Evolutionary conservation across 2,888 invertebrate species (phyloP).

Genomic region (Amphipoea lucens): DNA sequence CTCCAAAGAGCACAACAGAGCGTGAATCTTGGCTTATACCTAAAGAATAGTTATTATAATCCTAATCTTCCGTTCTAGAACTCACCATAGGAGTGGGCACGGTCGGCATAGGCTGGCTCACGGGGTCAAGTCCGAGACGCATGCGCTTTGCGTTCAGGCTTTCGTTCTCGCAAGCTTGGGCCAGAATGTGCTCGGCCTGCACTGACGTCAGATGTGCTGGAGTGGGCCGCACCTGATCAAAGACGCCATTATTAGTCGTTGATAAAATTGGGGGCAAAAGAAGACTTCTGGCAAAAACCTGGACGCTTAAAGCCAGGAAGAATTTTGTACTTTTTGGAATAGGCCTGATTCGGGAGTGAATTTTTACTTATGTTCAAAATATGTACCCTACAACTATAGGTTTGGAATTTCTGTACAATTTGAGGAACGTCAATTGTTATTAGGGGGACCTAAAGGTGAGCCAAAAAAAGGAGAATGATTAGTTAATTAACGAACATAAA

Average conservation of each 20-base stretch:
- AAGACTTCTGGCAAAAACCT: neutral
- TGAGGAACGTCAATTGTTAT: neutral
- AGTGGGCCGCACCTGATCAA: constrained; percentile 95
- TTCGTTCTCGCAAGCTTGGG: constrained; percentile 99
- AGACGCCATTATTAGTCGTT: constrained; percentile 8
- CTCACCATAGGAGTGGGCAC: constrained; percentile 91
- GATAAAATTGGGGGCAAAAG: neutral
- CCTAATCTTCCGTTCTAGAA: constrained; percentile 31
- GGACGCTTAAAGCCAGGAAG: neutral
- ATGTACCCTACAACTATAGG: neutral
- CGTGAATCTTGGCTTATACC: neutral
- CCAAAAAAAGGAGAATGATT: neutral
- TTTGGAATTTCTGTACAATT: neutral
- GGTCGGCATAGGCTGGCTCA: constrained; percentile 96
- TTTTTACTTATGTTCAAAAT: neutral
- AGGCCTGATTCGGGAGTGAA: too few species aligned
- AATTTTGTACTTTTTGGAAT: neutral
- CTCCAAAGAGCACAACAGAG: neutral
- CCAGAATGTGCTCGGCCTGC: constrained; percentile 98
- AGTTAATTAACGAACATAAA: neutral
- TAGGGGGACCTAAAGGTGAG: neutral
- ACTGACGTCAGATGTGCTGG: constrained; percentile 99
- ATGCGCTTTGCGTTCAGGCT: constrained; percentile 99
- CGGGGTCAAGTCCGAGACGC: constrained; percentile 98
- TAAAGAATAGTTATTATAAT: neutral